phyloP scores from a whole-genome alignment of 2,888 invertebrate species.

The Drosophila cracens region DNA sequence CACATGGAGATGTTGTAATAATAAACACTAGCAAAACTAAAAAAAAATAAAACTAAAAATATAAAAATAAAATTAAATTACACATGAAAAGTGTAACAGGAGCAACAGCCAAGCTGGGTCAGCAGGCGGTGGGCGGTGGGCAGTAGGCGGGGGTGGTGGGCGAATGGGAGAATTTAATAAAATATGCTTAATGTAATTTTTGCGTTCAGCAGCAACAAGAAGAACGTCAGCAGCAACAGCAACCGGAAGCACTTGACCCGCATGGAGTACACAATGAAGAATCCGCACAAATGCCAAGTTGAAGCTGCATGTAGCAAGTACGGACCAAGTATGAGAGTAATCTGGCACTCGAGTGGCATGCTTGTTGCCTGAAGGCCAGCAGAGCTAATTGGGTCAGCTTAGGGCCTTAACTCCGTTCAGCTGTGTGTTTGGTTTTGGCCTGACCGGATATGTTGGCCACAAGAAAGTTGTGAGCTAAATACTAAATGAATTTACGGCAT shows the following conservation, averaged over 20 bases:
- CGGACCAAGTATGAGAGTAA: slow-evolving; percentile 30
- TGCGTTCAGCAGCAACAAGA: slow-evolving; percentile 20
- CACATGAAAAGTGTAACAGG: slow-evolving; percentile 57
- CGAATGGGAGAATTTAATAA: slow-evolving; percentile 68
- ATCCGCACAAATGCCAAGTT: slow-evolving; percentile 43
- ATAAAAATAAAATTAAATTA: slow-evolving; percentile 56
- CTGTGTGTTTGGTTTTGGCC: slow-evolving; percentile 11
- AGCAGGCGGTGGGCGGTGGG: not conserved
- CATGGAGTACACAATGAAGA: slow-evolving; percentile 39
- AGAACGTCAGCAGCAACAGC: slow-evolving; percentile 18
- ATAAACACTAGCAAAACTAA: slow-evolving; percentile 22
- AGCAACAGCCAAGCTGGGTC: slow-evolving; percentile 25
- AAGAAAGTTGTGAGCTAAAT: slow-evolving; percentile 49
- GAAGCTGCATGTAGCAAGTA: slow-evolving; percentile 25
- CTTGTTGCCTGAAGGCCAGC: slow-evolving; percentile 33
- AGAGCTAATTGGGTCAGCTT: slow-evolving; percentile 71
- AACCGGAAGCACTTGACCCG: slow-evolving; percentile 58
- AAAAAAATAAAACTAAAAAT: slow-evolving; percentile 1
- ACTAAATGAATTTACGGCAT: slow-evolving; percentile 56
- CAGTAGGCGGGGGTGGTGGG: slow-evolving; percentile 4
- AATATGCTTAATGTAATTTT: slow-evolving; percentile 77
- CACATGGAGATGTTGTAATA: slow-evolving; percentile 46
- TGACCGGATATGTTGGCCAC: slow-evolving; percentile 52
- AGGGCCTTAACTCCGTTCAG: slow-evolving; percentile 16
- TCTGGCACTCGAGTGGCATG: slow-evolving; percentile 45